Evolutionary conservation across 2,888 invertebrate genomes (phyloP).

Genomic region (Anorthoa munda): DNA sequence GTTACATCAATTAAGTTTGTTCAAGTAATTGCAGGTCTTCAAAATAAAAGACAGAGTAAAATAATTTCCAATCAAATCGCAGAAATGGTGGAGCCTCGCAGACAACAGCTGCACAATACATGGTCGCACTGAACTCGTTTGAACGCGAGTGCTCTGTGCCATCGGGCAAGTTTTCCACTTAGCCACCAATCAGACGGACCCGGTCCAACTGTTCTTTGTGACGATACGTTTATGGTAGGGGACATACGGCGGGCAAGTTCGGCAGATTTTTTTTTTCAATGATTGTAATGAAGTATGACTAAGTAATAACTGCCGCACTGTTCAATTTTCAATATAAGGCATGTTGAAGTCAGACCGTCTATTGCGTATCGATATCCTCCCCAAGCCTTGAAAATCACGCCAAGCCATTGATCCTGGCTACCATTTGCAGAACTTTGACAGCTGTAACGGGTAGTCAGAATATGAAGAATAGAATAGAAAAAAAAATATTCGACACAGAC

Average conservation of each 20-base stretch:
- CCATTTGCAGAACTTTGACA: too few species aligned
- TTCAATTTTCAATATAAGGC: too few species aligned
- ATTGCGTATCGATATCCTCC: too few species aligned
- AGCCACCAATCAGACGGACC: conserved; percentile 65
- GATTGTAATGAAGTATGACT: too few species aligned
- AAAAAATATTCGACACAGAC: too few species aligned
- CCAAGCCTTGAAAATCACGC: too few species aligned
- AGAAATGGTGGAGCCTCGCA: conserved; percentile 13
- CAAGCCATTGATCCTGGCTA: too few species aligned
- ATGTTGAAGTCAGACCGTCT: too few species aligned
- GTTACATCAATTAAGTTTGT: background rate
- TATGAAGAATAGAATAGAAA: too few species aligned
- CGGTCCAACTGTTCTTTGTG: conserved; percentile 58
- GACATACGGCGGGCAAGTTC: conserved; percentile 35
- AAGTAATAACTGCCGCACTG: too few species aligned
- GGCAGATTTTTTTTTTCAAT: background rate
- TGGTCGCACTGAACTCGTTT: conserved; percentile 32
- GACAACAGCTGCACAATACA: conserved; percentile 55
- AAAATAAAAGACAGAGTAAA: background rate
- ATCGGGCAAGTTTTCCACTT: conserved; percentile 64
- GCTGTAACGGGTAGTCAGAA: too few species aligned
- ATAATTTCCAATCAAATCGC: conserved; percentile 45
- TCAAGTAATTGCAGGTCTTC: background rate
- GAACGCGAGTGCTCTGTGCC: conserved; percentile 41
- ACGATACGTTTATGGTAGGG: conserved; percentile 51